Evolutionary conservation across 2,888 invertebrate genomes (phyloP), one percentile per base, ranked within the genome.

Genomic region (Smittia aterrima): DNA sequence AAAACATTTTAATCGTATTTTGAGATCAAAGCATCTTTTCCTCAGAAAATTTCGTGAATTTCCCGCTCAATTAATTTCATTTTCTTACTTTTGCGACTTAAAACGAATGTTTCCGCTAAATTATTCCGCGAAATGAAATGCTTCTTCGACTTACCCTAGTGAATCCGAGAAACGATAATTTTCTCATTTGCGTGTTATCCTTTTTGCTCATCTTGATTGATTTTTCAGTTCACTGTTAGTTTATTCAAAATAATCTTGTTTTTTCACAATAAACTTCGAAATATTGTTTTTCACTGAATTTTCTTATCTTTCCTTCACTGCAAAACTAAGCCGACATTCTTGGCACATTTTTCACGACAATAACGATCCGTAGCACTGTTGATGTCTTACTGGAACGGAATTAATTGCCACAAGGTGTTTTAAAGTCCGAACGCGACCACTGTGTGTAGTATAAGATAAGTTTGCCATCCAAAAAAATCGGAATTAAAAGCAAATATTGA

Each of bases 131-230:
- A n/a, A n/a, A n/a, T n/a, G n/a, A n/a, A n/a, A n/a, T n/a, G n/a
- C n/a, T n/a, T n/a, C n/a, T n/a, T n/a, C n/a, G n/a, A 79, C 82
- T 82, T 76, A 83, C 86, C 86, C 86, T 80, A 75, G 87, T 86
- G 80, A 91, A 90, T 78, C 91, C 90, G 76, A 91, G 85, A 82
- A 91, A 91, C 70, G 90, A 90, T 74, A 91, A 84, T 81, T 91
- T 91, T 82, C 89, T 87, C 79, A 87, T 86, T 79, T 87, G 54
- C 9, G 53, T 68, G 24, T 9, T 53, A 38, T 41, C 53, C 18
- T 47, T 40, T 6, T 47, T 20, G 9, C 53, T 68, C 53, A 68
- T 68, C 24, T 9, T 47, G 22, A 18, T 11, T 9, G 40, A n/a
- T 47, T 47, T 25, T 24, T 68, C 24, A 41, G 22, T 67, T 16